Evolutionary conservation across 2,113 vertebrate genomes (phyloP), one percentile per base, ranked within the genome.

Genomic region (Psittacula cyanocephala): DNA sequence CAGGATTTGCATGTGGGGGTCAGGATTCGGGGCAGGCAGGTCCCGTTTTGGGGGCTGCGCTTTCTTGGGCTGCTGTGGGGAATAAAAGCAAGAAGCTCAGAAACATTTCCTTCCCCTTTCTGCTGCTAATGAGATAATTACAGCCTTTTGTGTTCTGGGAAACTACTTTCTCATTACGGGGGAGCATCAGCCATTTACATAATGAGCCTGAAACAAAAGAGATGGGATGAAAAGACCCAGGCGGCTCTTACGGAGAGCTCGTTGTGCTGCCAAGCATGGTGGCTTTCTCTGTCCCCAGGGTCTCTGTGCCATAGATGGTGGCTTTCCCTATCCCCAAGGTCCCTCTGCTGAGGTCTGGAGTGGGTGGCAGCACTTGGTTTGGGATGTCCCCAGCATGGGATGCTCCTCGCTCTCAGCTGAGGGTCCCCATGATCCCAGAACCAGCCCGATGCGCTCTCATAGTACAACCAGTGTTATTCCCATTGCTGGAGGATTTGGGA

Each of bases 91-190:
- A 95, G 84, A 2, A 3, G 63, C 90, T 87, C 18, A 74, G 81
- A 67, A 89, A 83, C 44, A 39, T 67, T 91, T 94, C 95, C 91
- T 93, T 88, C 81, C 57, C 90, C 85, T 96, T 91, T 87, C 91
- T 5, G 35, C 80, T 80, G 80, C 91, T 97, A 97, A 97, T 97
- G 89, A 95, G 95, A 91, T 97, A 96, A 97, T 97, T 97, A 97
- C 84, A 91, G 97, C 80, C 92, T 97, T 97, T 96, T 96, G 93
- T 95, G 60, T 93, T 94, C 96, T 78, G 95, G 91, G 94, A 95
- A 95, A 94, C 94, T 47, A 95, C 88, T 94, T 96, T 92, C 84
- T 93, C 86, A 94, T 97, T 97, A 97, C 17, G 19, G 94, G 85
- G 95, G 82, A 95, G 44, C 85, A 93, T 43, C 78, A 81, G 68